Conservation (phyloP, 1,140 invertebrate species). For the Zaprionus kolodkinae region DNA sequence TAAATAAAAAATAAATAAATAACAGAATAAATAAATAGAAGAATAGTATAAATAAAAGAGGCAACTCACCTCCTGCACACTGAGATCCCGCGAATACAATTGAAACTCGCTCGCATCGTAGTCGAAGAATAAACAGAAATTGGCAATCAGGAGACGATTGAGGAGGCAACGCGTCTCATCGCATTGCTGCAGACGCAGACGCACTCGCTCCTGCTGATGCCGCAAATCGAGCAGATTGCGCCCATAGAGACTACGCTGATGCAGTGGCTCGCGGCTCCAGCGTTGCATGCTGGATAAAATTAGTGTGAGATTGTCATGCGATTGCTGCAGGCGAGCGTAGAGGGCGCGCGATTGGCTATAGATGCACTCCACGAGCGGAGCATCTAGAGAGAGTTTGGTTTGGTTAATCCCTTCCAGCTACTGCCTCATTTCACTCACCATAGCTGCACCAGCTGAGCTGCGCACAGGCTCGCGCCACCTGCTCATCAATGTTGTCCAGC, state of each 20-base stretch:
- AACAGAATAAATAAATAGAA: too few species aligned
- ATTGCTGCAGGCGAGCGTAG: slow-evolving; percentile 86
- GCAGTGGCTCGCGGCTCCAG: slow-evolving; percentile 87
- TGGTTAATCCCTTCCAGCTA: slow-evolving; percentile 52
- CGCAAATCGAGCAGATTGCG: slow-evolving; percentile 86
- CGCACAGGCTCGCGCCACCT: slow-evolving; percentile 52
- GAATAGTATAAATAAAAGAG: too few species aligned
- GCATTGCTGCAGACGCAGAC: slow-evolving; percentile 82
- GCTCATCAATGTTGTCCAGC: slow-evolving; percentile 63
- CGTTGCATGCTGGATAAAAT: slow-evolving; percentile 85
- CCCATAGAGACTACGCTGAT: slow-evolving; percentile 86
- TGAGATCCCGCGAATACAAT: slow-evolving; percentile 64
- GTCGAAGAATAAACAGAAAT: slow-evolving; percentile 86
- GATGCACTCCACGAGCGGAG: slow-evolving; percentile 62
- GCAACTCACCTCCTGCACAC: slow-evolving; percentile 66
- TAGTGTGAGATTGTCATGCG: slow-evolving; percentile 85
- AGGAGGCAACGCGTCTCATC: slow-evolving; percentile 86
- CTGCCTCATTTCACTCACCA: slow-evolving; percentile 37
- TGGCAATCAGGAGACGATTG: slow-evolving; percentile 86
- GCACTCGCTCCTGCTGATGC: slow-evolving; percentile 85
- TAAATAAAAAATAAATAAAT: not conserved
- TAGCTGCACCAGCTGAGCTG: slow-evolving; percentile 70
- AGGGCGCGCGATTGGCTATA: slow-evolving; percentile 79
- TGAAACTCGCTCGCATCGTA: slow-evolving; percentile 70
- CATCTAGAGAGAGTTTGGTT: slow-evolving; percentile 29